These are phyloP conservation scores for Nesometra sesokonis DNA, from an alignment of 35 echinoderm and acorn worm genomes.

Conservation along the genomic window DNA sequence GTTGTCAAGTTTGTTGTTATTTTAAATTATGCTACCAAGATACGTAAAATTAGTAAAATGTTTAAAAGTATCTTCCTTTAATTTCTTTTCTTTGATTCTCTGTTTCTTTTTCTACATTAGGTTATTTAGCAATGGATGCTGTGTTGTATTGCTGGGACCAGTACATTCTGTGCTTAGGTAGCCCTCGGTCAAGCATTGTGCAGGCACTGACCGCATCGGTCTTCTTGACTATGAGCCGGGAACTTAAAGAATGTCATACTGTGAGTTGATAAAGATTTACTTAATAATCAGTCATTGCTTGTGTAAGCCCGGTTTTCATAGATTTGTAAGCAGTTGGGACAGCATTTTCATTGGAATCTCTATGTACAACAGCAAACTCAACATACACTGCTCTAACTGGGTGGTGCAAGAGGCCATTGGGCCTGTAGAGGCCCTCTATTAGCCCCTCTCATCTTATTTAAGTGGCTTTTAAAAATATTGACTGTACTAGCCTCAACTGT, in stretches of 20 bases:
- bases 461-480: too few species aligned
- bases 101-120: conserved; percentile 6
- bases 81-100: background rate
- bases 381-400: background rate
- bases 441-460: too few species aligned
- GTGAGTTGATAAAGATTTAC: conserved; percentile 31
- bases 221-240: conserved; percentile 31
- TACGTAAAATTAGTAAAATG: background rate
- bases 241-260: conserved; percentile 41
- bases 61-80: background rate
- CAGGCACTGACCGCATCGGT: conserved; percentile 49
- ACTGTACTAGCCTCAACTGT: too few species aligned
- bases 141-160: conserved; percentile 87
- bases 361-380: too few species aligned
- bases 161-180: conserved; percentile 66
- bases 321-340: too few species aligned
- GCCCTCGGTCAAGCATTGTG: conserved; percentile 58
- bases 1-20: too few species aligned
- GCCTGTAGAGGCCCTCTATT: too few species aligned
- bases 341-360: too few species aligned
- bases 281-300: too few species aligned
- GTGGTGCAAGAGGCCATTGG: background rate
- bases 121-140: conserved; percentile 63
- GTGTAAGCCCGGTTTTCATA: too few species aligned
- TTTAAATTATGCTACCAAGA: too few species aligned